These are phyloP conservation scores for Liasis olivaceus DNA, from an alignment of 2,797 vertebrate genomes.

Conservation along the genomic window DNA sequence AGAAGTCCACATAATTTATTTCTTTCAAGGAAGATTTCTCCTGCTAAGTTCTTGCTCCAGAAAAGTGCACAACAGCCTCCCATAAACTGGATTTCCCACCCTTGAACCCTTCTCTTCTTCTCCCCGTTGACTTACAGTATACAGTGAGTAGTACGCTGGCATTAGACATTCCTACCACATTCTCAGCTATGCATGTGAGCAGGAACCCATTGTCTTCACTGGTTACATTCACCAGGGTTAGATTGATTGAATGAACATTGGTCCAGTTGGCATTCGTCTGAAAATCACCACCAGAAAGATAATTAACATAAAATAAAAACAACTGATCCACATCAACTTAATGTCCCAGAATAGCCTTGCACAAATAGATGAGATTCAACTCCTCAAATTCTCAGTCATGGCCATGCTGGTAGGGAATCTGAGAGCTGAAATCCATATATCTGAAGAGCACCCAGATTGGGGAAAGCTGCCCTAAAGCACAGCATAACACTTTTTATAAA, in stretches of 20 bases:
- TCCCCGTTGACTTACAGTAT: constrained; percentile 86
- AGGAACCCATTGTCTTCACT: constrained; percentile 93
- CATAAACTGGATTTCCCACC: not conserved
- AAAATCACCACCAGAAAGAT: constrained; percentile 42
- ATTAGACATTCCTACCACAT: constrained; percentile 97
- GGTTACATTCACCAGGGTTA: constrained; percentile 94
- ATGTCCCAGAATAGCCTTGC: too few relatives aligned
- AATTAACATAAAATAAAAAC: not conserved
- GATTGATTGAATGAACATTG: constrained; percentile 94
- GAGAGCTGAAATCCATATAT: not conserved
- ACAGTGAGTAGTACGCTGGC: constrained; percentile 92
- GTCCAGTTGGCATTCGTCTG: constrained; percentile 97
- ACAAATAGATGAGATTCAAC: not conserved
- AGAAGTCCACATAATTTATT: not conserved
- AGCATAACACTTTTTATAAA: not conserved
- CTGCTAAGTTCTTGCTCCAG: not conserved
- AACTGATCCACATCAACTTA: not conserved
- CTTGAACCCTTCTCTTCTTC: not conserved
- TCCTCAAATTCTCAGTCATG: not conserved
- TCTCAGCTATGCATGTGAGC: constrained; percentile 94
- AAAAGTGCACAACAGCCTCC: not conserved
- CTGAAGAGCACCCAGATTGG: not conserved
- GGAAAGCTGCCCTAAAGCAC: not conserved
- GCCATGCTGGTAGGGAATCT: too few relatives aligned
- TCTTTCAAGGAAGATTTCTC: not conserved